Percentiles rank a stretch among this genome's conserved stretches.
These are phyloP conservation scores for Phaetusa simplex DNA, from an alignment of 2,113 vertebrate genomes.

Conservation along the genomic window DNA sequence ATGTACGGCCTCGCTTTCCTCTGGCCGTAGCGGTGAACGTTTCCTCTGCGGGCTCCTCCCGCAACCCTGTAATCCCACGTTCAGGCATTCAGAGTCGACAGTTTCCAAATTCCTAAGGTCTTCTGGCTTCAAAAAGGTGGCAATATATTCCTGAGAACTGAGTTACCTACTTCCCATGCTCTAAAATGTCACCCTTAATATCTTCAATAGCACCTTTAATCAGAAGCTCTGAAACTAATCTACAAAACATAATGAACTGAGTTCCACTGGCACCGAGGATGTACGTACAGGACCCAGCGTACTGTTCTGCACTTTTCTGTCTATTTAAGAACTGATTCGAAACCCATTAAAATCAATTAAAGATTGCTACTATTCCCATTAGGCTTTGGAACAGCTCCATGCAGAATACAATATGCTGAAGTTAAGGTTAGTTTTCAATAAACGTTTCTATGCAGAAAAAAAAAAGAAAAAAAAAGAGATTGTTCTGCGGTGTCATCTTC, in stretches of 20 bases:
- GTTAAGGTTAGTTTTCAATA: neutral
- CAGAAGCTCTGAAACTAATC: constrained; percentile 16
- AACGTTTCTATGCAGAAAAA: neutral
- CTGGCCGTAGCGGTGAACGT: accelerated
- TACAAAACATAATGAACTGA: neutral
- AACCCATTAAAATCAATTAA: constrained; percentile 40
- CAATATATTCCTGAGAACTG: neutral
- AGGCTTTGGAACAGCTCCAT: neutral
- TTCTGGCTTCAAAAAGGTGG: neutral
- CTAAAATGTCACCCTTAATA: neutral
- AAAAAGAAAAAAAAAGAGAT: neutral
- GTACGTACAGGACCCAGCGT: neutral
- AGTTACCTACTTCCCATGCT: neutral
- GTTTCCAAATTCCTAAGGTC: neutral
- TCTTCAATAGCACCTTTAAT: neutral
- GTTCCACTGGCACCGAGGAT: neutral
- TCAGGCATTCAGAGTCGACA: neutral
- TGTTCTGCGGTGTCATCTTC: neutral
- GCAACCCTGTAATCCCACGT: accelerated
- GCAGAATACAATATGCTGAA: neutral
- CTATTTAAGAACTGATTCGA: neutral
- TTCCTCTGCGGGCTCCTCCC: neutral
- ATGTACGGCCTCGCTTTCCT: neutral
- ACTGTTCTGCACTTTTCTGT: constrained; percentile 7
- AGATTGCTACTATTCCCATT: neutral